Evolutionary conservation across 2,888 invertebrate genomes (phyloP).

Genomic region (Pachliopta kotzebuea): DNA sequence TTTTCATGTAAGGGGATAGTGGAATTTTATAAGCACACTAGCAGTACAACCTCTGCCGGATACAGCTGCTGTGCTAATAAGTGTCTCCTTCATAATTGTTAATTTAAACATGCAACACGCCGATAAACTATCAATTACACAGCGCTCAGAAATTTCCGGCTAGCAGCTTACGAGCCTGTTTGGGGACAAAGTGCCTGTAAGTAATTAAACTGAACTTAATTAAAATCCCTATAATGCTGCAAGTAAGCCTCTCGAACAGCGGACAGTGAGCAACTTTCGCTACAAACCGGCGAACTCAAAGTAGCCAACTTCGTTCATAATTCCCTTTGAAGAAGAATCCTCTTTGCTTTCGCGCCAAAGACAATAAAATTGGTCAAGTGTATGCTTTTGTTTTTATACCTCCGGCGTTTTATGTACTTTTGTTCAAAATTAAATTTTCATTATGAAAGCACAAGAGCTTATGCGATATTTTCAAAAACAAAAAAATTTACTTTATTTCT

Average conservation of each 20-base stretch:
- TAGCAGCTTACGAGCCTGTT: conserved; percentile 32
- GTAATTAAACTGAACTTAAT: conserved; percentile 61
- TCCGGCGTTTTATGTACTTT: conserved; percentile 17
- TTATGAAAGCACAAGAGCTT: conserved; percentile 11
- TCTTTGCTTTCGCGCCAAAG: conserved; percentile 44
- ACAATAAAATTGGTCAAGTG: conserved; percentile 34
- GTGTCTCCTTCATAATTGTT: neutral
- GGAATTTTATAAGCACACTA: too few relatives aligned
- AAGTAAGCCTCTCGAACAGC: conserved; percentile 44
- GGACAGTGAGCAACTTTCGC: conserved; percentile 49
- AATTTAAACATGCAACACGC: neutral
- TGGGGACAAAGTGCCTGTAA: conserved; percentile 37
- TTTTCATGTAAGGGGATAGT: too few relatives aligned
- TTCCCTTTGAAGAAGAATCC: conserved; percentile 56
- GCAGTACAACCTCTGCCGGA: too few relatives aligned
- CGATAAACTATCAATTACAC: conserved; percentile 25
- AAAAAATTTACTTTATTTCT: neutral
- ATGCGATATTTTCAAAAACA: neutral
- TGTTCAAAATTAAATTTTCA: conserved; percentile 4
- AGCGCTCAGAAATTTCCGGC: conserved; percentile 17
- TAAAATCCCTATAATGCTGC: conserved; percentile 51
- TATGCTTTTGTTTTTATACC: conserved; percentile 24
- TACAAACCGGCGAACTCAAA: conserved; percentile 60
- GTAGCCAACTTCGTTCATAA: conserved; percentile 64
- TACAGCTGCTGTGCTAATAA: neutral